phyloP scores from a whole-genome alignment of 2,113 vertebrate species.

The Istiophorus platypterus region DNA sequence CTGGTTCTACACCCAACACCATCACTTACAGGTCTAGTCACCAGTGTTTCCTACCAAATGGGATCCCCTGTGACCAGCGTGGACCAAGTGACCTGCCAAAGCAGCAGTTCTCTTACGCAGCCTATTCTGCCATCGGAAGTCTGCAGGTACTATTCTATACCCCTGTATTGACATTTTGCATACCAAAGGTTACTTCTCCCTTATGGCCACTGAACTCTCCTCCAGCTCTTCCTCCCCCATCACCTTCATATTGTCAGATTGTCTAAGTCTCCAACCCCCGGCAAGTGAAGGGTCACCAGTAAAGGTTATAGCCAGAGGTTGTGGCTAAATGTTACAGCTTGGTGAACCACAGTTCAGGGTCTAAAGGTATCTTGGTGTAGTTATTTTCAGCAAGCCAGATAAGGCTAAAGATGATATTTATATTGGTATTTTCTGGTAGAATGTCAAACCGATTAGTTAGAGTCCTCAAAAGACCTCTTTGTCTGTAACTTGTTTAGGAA shows the following conservation, averaged over 20 bases:
- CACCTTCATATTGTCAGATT: conserved; percentile 2
- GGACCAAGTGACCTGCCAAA: conserved; percentile 71
- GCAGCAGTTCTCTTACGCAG: conserved; percentile 87
- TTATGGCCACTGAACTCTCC: conserved; percentile 1
- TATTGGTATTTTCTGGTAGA: background rate
- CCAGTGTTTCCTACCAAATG: conserved; percentile 91
- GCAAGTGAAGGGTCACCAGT: conserved; percentile 1
- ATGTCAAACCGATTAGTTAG: background rate
- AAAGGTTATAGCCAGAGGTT: conserved; percentile 25
- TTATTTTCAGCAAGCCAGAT: background rate
- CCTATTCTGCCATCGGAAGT: conserved; percentile 93
- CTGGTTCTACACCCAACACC: conserved; percentile 88
- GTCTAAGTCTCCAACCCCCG: background rate
- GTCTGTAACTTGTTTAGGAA: background rate
- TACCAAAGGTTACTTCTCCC: conserved; percentile 13
- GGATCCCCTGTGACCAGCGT: conserved; percentile 83
- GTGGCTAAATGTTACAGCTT: conserved; percentile 19
- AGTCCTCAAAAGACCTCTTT: background rate
- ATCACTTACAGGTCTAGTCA: conserved; percentile 84
- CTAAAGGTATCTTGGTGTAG: background rate
- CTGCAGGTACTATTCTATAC: conserved; percentile 87
- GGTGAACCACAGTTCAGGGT: conserved; percentile 7
- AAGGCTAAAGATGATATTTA: background rate
- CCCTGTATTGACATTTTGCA: conserved; percentile 19
- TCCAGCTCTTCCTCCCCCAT: background rate